Evolutionary conservation across 2,113 vertebrate genomes (phyloP).

Genomic region (Corythoichthys haematopterus): DNA sequence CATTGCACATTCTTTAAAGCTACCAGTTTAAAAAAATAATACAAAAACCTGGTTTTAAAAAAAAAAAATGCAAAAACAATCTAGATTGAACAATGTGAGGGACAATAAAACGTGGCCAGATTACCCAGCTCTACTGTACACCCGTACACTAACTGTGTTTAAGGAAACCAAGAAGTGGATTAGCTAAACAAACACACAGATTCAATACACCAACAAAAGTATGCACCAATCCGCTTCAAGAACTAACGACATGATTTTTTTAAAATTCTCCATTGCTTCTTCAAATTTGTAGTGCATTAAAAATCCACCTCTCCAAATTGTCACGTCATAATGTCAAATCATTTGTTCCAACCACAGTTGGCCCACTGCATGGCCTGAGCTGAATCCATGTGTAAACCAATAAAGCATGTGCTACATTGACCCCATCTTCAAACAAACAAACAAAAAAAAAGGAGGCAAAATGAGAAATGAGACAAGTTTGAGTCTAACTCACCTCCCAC

Average conservation of each 20-base stretch:
- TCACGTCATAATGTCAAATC: slow-evolving; percentile 7
- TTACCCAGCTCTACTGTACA: neutral
- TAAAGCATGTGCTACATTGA: slow-evolving; percentile 24
- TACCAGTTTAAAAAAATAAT: too few relatives aligned
- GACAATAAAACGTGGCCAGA: neutral
- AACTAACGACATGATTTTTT: neutral
- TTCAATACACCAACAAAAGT: neutral
- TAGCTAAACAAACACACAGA: neutral
- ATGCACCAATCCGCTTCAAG: neutral
- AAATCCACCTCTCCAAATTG: neutral
- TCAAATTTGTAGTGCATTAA: neutral
- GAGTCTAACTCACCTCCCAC: slow-evolving; percentile 85
- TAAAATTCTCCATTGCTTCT: neutral
- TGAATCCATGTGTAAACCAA: slow-evolving; percentile 1
- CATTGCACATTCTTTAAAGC: too few relatives aligned
- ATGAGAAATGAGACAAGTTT: slow-evolving; percentile 23
- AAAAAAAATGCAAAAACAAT: neutral
- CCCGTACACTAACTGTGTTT: neutral
- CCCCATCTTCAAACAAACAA: neutral
- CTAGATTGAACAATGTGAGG: too few relatives aligned
- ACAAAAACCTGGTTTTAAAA: neutral
- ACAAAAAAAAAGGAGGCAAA: slow-evolving; percentile 15
- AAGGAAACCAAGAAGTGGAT: slow-evolving; percentile 3
- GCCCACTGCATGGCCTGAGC: slow-evolving; percentile 1
- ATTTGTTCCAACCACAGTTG: slow-evolving; percentile 10